Evolutionary conservation across 2,888 invertebrate genomes (phyloP).

Genomic region (Cephonodes hylas): DNA sequence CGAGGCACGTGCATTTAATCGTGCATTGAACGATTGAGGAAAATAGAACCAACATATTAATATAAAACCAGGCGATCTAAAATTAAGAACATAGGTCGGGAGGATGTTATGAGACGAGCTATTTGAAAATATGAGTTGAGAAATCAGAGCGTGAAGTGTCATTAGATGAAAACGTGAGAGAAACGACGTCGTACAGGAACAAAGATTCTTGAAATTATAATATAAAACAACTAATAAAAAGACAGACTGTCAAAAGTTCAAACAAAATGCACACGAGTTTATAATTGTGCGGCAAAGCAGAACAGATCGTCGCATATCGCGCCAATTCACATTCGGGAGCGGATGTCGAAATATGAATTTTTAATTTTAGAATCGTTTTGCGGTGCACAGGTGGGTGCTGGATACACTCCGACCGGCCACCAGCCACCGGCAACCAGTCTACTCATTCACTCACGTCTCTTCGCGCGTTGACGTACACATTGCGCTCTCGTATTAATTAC

Average conservation of each 20-base stretch:
- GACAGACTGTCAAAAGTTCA: not conserved
- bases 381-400: constrained; percentile 70
- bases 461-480: constrained; percentile 32
- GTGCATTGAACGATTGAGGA: not conserved
- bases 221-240: constrained; percentile 3
- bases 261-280: constrained; percentile 4
- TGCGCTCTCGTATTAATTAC: constrained; percentile 15
- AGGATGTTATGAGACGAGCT: constrained; percentile 5
- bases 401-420: constrained; percentile 44
- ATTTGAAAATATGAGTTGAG: not conserved
- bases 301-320: constrained; percentile 32
- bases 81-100: not conserved
- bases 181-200: not conserved
- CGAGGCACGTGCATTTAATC: not conserved
- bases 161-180: not conserved
- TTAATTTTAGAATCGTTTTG: constrained; percentile 71
- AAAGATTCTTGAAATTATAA: not conserved
- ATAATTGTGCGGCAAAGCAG: constrained; percentile 10
- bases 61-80: not conserved
- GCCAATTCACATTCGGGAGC: constrained; percentile 76
- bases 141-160: constrained; percentile 5
- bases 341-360: constrained; percentile 78
- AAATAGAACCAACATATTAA: not conserved
- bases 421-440: constrained; percentile 11
- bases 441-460: not conserved